Conservation (phyloP, 2,113 vertebrate genomes). For the Brevimyrus niger region DNA sequence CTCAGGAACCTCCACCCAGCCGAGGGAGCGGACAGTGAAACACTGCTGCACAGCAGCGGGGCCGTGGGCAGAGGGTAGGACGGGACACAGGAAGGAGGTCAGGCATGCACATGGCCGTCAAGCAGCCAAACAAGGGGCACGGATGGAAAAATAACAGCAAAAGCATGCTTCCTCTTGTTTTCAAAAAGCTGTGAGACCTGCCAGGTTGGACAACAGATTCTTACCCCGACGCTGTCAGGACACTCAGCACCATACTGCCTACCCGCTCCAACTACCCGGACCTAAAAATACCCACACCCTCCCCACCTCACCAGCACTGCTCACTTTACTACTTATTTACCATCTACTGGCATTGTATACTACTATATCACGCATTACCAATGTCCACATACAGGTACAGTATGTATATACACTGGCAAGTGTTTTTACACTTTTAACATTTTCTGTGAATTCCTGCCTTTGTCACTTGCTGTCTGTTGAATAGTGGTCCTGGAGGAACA, state of each 20-base stretch:
- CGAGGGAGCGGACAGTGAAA: constrained; percentile 85
- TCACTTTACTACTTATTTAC: not conserved
- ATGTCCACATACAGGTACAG: not conserved
- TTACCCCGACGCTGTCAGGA: not conserved
- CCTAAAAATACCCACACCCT: not conserved
- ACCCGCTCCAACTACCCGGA: not conserved
- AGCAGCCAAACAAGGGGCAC: not conserved
- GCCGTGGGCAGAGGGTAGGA: not conserved
- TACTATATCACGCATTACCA: not conserved
- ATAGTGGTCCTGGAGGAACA: not conserved
- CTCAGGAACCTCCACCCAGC: constrained; percentile 93
- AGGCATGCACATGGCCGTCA: not conserved
- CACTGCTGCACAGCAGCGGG: constrained; percentile 56
- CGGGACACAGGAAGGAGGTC: not conserved
- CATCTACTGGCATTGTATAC: not conserved
- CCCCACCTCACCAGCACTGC: not conserved
- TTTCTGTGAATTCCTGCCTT: not conserved
- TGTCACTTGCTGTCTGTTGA: not conserved
- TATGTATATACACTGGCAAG: not conserved
- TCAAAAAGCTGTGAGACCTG: not conserved
- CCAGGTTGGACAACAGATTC: not conserved
- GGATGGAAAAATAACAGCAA: not conserved
- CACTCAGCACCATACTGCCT: not conserved
- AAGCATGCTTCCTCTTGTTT: not conserved
- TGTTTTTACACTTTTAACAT: not conserved